Percentiles rank a stretch among this genome's conserved stretches.
Conservation (phyloP, 35 echinoderm and acorn worm species). For the Stichopus chloronotus region DNA sequence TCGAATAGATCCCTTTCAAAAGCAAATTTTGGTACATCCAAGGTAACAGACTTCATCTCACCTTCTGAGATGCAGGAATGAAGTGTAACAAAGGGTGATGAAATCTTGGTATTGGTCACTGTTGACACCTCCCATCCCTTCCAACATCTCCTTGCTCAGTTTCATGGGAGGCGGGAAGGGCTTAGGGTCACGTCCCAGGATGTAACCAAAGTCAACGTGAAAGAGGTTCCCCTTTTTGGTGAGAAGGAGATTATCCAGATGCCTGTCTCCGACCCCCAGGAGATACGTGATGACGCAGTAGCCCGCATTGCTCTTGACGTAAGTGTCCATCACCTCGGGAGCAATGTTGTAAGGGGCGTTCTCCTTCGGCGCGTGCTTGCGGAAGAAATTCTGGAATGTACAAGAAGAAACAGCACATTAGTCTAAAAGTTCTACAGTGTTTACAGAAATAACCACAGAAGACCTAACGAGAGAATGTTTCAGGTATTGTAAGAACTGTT, state of each 20-base stretch:
- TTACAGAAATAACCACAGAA: neutral
- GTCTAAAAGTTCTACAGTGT: neutral
- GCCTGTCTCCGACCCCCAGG: constrained; percentile 91
- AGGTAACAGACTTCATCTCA: constrained; percentile 19
- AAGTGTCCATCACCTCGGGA: constrained; percentile 96
- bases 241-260: constrained; percentile 95
- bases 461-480: too few relatives aligned
- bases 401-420: neutral
- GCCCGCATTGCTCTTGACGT: constrained; percentile 94
- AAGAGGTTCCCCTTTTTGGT: constrained; percentile 92
- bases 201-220: constrained; percentile 99
- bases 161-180: constrained; percentile 98
- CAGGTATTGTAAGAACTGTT: too few relatives aligned
- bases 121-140: constrained; percentile 93
- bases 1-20: neutral
- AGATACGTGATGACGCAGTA: constrained; percentile 98
- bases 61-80: constrained; percentile 98
- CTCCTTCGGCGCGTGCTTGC: constrained; percentile 78
- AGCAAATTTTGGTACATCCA: neutral
- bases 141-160: constrained; percentile 98
- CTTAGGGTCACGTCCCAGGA: constrained; percentile 94
- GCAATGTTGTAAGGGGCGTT: constrained; percentile 78
- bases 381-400: constrained; percentile 83
- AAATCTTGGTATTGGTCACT: constrained; percentile 98
- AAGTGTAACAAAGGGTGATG: constrained; percentile 90